phyloP scores from a whole-genome alignment of 2,797 vertebrate genomes.

The Falco peregrinus region DNA sequence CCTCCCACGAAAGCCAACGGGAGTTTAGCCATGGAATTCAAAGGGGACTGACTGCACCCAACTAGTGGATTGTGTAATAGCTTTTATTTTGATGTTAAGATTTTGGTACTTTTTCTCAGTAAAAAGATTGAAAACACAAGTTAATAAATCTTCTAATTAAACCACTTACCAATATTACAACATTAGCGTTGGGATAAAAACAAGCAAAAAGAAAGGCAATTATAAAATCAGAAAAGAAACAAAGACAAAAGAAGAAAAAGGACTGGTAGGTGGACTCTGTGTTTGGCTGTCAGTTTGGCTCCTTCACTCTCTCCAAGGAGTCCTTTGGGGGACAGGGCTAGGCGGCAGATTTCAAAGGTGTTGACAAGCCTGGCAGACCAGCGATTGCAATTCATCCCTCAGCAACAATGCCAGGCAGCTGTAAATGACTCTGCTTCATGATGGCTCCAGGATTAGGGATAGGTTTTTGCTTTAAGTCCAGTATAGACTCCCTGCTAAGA shows the following conservation, averaged over 20 bases:
- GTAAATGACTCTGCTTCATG: background rate
- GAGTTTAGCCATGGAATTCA: constrained; percentile 47
- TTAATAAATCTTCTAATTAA: constrained; percentile 51
- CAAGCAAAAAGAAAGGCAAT: constrained; percentile 15
- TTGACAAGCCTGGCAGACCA: constrained; percentile 51
- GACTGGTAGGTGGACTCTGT: constrained; percentile 18
- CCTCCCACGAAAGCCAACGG: background rate
- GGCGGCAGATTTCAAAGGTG: constrained; percentile 17
- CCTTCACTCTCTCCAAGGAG: constrained; percentile 3
- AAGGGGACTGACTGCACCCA: constrained; percentile 22
- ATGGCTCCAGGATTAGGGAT: background rate
- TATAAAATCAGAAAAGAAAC: constrained; percentile 46
- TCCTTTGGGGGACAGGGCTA: background rate
- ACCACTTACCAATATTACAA: constrained; percentile 43
- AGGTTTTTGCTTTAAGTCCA: constrained; percentile 9
- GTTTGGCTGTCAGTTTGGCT: constrained; percentile 30
- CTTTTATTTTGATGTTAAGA: constrained; percentile 39
- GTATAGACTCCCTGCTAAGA: background rate
- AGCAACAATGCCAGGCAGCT: constrained; percentile 41
- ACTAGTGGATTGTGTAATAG: constrained; percentile 36
- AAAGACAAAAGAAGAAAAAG: constrained; percentile 28
- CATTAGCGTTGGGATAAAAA: constrained; percentile 29
- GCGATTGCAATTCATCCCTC: background rate
- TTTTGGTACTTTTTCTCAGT: constrained; percentile 26
- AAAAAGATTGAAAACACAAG: constrained; percentile 43